Evolutionary conservation across 2,888 invertebrate species (phyloP).

Genomic region (Agrochola lychnidis): DNA sequence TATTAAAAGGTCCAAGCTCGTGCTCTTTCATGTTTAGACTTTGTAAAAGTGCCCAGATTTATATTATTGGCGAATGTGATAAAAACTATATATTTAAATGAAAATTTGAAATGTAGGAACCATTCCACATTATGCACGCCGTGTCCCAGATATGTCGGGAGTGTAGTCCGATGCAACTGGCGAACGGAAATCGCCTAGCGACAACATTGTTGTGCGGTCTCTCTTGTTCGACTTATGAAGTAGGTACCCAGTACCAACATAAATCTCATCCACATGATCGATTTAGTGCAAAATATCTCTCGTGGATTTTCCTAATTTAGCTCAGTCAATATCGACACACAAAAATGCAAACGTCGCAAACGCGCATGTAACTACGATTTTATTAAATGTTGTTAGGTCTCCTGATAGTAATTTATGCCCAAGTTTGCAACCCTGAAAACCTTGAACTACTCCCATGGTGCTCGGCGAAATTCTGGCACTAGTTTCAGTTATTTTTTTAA

Average conservation of each 20-base stretch:
- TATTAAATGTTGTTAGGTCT: too few relatives aligned
- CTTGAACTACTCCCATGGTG: too few relatives aligned
- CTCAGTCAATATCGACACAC: too few relatives aligned
- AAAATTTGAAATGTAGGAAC: slow-evolving; percentile 60
- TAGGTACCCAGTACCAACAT: slow-evolving; percentile 42
- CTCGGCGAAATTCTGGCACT: too few relatives aligned
- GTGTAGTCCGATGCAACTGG: slow-evolving; percentile 78
- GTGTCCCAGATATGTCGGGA: slow-evolving; percentile 87
- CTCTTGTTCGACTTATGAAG: slow-evolving; percentile 71
- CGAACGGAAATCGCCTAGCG: slow-evolving; percentile 88
- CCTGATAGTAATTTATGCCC: too few relatives aligned
- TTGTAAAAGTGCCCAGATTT: slow-evolving; percentile 9
- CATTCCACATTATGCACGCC: slow-evolving; percentile 72
- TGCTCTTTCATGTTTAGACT: slow-evolving; percentile 12
- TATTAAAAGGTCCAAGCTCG: background rate
- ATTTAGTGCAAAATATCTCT: slow-evolving; percentile 23
- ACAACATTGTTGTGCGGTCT: slow-evolving; percentile 87
- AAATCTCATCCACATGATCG: slow-evolving; percentile 50
- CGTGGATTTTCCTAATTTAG: background rate
- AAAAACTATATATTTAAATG: slow-evolving; percentile 33
- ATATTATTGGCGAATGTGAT: slow-evolving; percentile 1
- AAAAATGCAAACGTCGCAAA: too few relatives aligned
- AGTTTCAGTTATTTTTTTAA: too few relatives aligned
- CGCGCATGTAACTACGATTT: too few relatives aligned
- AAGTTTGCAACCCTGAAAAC: too few relatives aligned